Evolutionary conservation across 2,113 vertebrate species (phyloP).

Genomic region (Megatriorchis doriae): DNA sequence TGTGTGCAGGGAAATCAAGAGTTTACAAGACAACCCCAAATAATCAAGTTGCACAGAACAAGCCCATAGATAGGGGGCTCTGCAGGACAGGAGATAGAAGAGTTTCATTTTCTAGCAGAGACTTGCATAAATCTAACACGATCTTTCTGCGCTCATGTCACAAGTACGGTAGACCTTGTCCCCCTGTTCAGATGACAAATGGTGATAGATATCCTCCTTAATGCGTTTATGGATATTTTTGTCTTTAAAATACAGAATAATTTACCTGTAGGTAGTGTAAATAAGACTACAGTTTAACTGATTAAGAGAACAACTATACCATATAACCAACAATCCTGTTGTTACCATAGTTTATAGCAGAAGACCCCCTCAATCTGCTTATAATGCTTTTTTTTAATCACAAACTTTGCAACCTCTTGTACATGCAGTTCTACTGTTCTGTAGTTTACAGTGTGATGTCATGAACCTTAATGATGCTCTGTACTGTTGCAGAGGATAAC

Average conservation of each 20-base stretch:
- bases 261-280: slow-evolving; percentile 41
- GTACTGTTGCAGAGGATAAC: slow-evolving; percentile 40
- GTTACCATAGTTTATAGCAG: background rate
- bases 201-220: slow-evolving; percentile 36
- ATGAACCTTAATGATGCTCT: slow-evolving; percentile 35
- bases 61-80: slow-evolving; percentile 48
- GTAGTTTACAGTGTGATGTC: slow-evolving; percentile 36
- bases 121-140: slow-evolving; percentile 21
- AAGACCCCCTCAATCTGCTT: background rate
- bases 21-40: background rate
- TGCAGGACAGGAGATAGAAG: slow-evolving; percentile 42
- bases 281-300: slow-evolving; percentile 21
- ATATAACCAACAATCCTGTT: background rate
- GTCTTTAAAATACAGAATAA: slow-evolving; percentile 8
- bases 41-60: background rate
- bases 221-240: slow-evolving; percentile 39
- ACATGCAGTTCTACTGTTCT: slow-evolving; percentile 8
- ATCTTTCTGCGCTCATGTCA: slow-evolving; percentile 1
- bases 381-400: slow-evolving; percentile 25
- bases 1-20: background rate
- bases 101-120: background rate
- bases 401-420: slow-evolving; percentile 34
- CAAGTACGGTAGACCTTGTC: slow-evolving; percentile 37
- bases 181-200: slow-evolving; percentile 47
- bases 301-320: background rate